These are phyloP conservation scores for Typhlomys cinereus DNA, from an alignment of 2,113 vertebrate genomes.

Conservation along the genomic window DNA sequence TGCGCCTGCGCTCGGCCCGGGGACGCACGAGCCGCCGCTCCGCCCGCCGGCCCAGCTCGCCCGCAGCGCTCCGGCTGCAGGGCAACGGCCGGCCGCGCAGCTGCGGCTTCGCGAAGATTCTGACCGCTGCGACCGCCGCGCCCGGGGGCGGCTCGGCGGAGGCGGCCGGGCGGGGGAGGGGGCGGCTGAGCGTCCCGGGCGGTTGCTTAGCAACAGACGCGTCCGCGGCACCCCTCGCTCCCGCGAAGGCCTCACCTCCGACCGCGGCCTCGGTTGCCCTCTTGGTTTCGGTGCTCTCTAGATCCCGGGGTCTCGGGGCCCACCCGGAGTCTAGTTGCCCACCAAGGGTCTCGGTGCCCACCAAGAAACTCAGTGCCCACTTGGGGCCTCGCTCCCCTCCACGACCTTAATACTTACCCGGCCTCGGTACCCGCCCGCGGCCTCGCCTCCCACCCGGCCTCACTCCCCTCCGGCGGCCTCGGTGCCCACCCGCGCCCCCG, in stretches of 20 bases:
- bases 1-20: slow-evolving; percentile 78
- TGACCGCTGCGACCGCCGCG: slow-evolving; percentile 52
- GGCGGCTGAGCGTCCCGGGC: fast-evolving
- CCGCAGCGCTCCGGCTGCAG: slow-evolving; percentile 80
- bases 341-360: no score
- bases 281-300: no score
- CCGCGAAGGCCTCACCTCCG: no score
- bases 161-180: neutral
- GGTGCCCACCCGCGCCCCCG: slow-evolving; percentile 35
- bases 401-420: neutral
- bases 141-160: neutral
- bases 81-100: slow-evolving; percentile 48
- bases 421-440: neutral
- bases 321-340: no score
- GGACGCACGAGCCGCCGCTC: slow-evolving; percentile 20
- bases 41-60: neutral
- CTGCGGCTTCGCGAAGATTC: slow-evolving; percentile 83
- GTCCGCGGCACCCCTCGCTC: no score
- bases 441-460: no score
- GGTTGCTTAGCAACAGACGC: neutral
- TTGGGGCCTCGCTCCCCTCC: neutral
- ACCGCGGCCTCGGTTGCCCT: no score
- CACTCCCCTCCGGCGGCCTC: no score
- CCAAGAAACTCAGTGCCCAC: no score
- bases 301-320: no score